A percentile compares a stretch with the other conserved stretches of the same genome.
These are phyloP conservation scores for Cacoxenus indagator DNA, from an alignment of 2,888 invertebrate genomes.

Conservation along the genomic window DNA sequence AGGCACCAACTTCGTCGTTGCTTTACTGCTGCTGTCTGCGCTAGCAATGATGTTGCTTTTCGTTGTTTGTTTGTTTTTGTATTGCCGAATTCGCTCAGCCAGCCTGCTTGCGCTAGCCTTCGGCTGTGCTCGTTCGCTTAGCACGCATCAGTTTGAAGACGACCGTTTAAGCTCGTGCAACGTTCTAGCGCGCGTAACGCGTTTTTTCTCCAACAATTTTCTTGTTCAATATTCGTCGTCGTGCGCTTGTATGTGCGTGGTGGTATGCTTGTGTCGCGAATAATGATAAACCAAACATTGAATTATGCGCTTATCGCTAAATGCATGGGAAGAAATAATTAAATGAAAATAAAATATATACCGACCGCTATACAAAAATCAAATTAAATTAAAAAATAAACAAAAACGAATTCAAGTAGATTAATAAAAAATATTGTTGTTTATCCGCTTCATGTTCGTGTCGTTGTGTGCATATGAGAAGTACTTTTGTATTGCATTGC, in stretches of 20 bases:
- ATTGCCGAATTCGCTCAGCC: not conserved
- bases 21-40: not conserved
- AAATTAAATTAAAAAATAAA: not conserved
- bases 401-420: not conserved
- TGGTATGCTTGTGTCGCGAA: not conserved
- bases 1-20: not conserved
- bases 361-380: not conserved
- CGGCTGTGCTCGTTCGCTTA: not conserved
- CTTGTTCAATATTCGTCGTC: not conserved
- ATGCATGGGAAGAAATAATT: not conserved
- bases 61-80: not conserved
- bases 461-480: not conserved
- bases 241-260: not conserved
- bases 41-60: not conserved
- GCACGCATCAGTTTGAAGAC: not conserved
- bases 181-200: not conserved
- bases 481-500: not conserved
- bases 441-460: too few relatives aligned
- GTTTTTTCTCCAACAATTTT: not conserved
- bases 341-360: not conserved
- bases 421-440: not conserved
- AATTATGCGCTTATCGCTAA: not conserved
- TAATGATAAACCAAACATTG: not conserved
- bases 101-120: not conserved
- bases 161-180: not conserved